Evolutionary conservation across 2,113 vertebrate genomes (phyloP).

Genomic region (Clarias macrocephalus): DNA sequence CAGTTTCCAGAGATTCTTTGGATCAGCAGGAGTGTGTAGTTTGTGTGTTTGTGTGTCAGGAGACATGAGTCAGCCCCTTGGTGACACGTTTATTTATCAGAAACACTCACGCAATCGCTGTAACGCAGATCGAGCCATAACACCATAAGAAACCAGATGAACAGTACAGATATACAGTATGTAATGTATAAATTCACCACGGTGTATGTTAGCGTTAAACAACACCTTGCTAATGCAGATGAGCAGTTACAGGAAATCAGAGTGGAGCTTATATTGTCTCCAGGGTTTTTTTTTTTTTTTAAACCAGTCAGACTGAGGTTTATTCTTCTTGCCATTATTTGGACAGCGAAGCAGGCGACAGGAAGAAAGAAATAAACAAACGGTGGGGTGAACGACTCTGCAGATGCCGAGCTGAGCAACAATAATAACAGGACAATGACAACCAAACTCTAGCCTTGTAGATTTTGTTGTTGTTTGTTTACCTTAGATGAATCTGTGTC

Average conservation of each 20-base stretch:
- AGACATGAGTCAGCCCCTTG: conserved; percentile 1
- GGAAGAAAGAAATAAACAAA: background rate
- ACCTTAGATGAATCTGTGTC: background rate
- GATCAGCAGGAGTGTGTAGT: background rate
- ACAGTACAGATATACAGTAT: background rate
- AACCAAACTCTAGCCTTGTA: background rate
- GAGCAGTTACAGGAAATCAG: background rate
- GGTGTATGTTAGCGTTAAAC: background rate
- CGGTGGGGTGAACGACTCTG: background rate
- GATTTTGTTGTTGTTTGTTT: background rate
- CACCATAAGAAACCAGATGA: background rate
- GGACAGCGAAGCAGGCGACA: background rate
- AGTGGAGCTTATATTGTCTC: background rate
- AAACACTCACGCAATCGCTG: background rate
- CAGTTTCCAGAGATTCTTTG: background rate
- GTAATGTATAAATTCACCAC: background rate
- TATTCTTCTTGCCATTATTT: background rate
- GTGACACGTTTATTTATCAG: conserved; percentile 1
- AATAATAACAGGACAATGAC: background rate
- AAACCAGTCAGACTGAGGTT: background rate
- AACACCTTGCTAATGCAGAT: background rate
- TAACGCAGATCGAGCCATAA: background rate
- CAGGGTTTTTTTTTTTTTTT: no score
- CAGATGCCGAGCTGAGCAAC: background rate
- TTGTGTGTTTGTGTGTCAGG: background rate